phyloP scores from a whole-genome alignment of 2,797 vertebrate species.

The Emydoidea blandingii region DNA sequence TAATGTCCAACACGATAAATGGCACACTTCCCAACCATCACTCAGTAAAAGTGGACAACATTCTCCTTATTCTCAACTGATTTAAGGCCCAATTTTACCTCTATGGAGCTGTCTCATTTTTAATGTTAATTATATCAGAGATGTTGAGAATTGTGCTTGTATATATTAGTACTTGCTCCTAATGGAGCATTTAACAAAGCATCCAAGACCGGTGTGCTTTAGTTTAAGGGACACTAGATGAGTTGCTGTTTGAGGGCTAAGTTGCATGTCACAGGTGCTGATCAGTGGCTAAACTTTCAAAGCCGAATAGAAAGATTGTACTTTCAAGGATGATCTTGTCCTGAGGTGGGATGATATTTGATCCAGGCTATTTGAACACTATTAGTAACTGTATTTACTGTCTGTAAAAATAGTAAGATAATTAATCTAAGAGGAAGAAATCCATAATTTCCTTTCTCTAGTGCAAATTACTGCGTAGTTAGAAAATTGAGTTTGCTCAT shows the following conservation, averaged over 20 bases:
- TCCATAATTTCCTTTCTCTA: constrained; percentile 43
- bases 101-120: constrained; percentile 20
- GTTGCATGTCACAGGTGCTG: not conserved
- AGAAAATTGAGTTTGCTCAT: constrained; percentile 56
- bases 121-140: not conserved
- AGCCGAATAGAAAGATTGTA: not conserved
- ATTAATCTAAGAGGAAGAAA: constrained; percentile 49
- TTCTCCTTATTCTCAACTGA: not conserved
- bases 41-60: constrained; percentile 19
- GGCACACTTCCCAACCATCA: constrained; percentile 44
- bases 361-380: not conserved
- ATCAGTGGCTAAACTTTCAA: not conserved
- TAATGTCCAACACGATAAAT: constrained; percentile 44
- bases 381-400: not conserved
- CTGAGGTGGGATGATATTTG: not conserved
- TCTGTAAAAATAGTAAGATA: constrained; percentile 51
- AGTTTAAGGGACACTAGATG: not conserved
- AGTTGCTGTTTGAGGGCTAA: not conserved
- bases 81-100: constrained; percentile 18
- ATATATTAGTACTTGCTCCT: not conserved
- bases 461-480: constrained; percentile 44
- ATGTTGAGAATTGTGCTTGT: not conserved
- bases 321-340: not conserved
- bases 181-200: constrained; percentile 12
- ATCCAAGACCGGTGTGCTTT: not conserved